These are phyloP conservation scores for Zeus faber DNA, from an alignment of 2,113 vertebrate genomes.

Conservation along the genomic window DNA sequence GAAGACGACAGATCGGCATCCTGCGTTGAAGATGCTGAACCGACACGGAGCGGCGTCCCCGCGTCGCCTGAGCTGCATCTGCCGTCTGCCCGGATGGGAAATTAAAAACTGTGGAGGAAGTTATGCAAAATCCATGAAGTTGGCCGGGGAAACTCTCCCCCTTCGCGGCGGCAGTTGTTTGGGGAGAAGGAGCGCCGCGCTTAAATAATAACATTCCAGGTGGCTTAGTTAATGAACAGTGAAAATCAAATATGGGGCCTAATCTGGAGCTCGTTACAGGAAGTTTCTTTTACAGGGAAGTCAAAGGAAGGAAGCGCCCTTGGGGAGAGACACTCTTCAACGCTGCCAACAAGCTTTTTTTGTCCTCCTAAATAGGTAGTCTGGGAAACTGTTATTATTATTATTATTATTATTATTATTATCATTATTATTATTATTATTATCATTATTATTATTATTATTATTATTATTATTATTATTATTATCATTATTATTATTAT, in stretches of 20 bases:
- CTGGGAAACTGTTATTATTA: too few species aligned
- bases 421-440: too few species aligned
- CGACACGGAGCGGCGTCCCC: conserved; percentile 49
- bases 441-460: too few species aligned
- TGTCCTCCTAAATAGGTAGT: too few species aligned
- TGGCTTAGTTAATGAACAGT: conserved; percentile 84
- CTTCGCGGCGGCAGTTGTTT: conserved; percentile 77
- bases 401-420: too few species aligned
- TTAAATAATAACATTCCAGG: conserved; percentile 84
- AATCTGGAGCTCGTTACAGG: conserved; percentile 79
- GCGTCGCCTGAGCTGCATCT: conserved; percentile 66
- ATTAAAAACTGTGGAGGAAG: conserved; percentile 71
- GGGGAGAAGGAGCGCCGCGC: conserved; percentile 74
- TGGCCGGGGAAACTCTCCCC: conserved; percentile 70
- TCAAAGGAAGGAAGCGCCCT: conserved; percentile 67
- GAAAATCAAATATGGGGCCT: conserved; percentile 81
- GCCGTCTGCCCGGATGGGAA: conserved; percentile 69
- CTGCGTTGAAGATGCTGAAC: conserved; percentile 53
- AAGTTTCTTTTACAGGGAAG: conserved; percentile 76
- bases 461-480: too few species aligned
- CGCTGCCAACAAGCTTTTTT: conserved; percentile 34
- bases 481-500: too few species aligned
- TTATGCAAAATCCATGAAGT: conserved; percentile 77
- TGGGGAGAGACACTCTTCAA: conserved; percentile 54
- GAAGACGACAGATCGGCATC: too few species aligned